These are phyloP conservation scores for Melanaphis sacchari DNA, from an alignment of 1,140 invertebrate genomes.

Conservation along the genomic window DNA sequence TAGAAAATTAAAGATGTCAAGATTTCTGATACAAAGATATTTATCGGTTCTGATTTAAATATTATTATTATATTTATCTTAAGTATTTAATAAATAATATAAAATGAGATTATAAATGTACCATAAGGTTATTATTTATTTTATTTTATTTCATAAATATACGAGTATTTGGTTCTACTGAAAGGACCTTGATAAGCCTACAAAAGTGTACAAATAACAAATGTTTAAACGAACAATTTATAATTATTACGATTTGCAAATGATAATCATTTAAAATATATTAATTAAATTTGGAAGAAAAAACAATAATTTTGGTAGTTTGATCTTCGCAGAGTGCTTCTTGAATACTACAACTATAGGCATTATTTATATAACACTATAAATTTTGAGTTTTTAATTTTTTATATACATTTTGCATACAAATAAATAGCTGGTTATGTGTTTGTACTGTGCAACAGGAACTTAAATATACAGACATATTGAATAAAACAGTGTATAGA, in stretches of 20 bases:
- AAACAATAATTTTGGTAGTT: not conserved
- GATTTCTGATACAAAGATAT: not conserved
- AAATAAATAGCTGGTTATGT: not conserved
- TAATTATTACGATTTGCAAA: not conserved
- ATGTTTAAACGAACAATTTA: not conserved
- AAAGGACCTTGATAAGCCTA: too few relatives aligned
- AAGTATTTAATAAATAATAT: not conserved
- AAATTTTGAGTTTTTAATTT: not conserved
- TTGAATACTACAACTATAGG: not conserved
- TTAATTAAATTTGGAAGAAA: not conserved
- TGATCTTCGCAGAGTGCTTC: not conserved
- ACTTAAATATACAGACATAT: not conserved
- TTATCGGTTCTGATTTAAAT: not conserved
- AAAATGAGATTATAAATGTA: not conserved
- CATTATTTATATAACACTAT: not conserved
- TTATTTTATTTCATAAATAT: not conserved
- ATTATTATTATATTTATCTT: not conserved
- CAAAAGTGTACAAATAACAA: not conserved
- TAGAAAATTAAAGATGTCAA: too few relatives aligned
- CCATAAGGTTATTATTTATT: not conserved
- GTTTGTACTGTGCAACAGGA: not conserved
- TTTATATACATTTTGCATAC: not conserved
- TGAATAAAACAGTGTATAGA: not conserved
- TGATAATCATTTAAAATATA: not conserved
- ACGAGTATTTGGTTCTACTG: too few relatives aligned